phyloP scores from a whole-genome alignment of 2,797 vertebrate genomes.

The Lagorchestes hirsutus region DNA sequence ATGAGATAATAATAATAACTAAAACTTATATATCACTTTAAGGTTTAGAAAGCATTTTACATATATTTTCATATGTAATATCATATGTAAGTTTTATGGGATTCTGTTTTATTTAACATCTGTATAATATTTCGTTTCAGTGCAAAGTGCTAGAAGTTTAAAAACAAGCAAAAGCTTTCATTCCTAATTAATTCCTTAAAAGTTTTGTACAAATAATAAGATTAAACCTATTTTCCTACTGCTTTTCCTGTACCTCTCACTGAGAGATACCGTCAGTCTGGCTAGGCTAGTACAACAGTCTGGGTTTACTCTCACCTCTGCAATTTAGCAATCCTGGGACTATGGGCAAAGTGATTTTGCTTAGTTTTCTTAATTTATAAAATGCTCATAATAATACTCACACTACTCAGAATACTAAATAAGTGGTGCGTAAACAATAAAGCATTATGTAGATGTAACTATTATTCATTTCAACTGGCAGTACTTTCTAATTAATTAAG shows the following conservation, averaged over 20 bases:
- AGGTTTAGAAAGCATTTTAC: neutral
- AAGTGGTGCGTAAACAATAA: neutral
- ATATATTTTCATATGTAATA: neutral
- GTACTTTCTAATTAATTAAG: neutral
- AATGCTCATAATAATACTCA: neutral
- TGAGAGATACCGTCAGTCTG: neutral
- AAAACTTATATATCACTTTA: neutral
- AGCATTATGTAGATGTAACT: neutral
- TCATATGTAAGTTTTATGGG: neutral
- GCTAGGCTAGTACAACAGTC: neutral
- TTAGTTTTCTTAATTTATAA: neutral
- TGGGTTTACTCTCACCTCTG: neutral
- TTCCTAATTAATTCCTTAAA: neutral
- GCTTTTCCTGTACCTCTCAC: neutral
- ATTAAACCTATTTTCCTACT: neutral
- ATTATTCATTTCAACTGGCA: neutral
- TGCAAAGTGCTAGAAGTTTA: neutral
- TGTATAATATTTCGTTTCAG: neutral
- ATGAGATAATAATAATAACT: neutral
- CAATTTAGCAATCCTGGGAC: neutral
- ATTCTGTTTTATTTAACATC: neutral
- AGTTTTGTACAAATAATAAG: neutral
- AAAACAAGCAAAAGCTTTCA: neutral
- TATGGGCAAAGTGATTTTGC: neutral
- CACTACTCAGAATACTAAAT: neutral